Evolutionary conservation across 2,797 vertebrate genomes (phyloP).

Genomic region (Macropodus opercularis): DNA sequence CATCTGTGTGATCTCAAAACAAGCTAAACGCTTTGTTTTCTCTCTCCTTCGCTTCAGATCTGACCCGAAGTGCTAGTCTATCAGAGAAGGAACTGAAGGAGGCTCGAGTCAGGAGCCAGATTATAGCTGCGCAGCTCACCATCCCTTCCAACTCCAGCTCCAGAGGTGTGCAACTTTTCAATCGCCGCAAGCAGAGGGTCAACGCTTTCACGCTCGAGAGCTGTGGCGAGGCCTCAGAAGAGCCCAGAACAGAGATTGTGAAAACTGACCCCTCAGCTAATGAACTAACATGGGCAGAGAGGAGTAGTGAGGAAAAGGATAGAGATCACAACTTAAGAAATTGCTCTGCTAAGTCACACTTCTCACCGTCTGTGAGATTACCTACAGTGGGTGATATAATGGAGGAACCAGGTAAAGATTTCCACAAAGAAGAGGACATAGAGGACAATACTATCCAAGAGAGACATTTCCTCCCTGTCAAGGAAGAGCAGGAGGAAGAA

Average conservation of each 20-base stretch:
- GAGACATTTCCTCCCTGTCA: slow-evolving; percentile 82
- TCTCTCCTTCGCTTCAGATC: slow-evolving; percentile 73
- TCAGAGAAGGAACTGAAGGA: slow-evolving; percentile 95
- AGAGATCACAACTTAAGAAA: slow-evolving; percentile 73
- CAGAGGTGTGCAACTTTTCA: slow-evolving; percentile 93
- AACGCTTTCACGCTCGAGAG: slow-evolving; percentile 88
- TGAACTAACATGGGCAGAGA: slow-evolving; percentile 78
- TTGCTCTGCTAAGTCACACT: slow-evolving; percentile 41
- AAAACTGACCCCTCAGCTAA: slow-evolving; percentile 55
- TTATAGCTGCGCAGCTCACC: slow-evolving; percentile 93
- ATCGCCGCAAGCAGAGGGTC: slow-evolving; percentile 90
- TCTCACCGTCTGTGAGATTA: slow-evolving; percentile 45
- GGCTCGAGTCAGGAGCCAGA: slow-evolving; percentile 89
- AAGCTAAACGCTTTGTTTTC: slow-evolving; percentile 8
- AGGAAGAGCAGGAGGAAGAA: slow-evolving; percentile 76
- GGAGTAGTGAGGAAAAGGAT: slow-evolving; percentile 76
- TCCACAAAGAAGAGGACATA: slow-evolving; percentile 57
- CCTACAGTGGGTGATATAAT: slow-evolving; percentile 69
- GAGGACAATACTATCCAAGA: slow-evolving; percentile 71
- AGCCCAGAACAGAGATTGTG: slow-evolving; percentile 60
- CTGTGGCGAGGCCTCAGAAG: slow-evolving; percentile 61
- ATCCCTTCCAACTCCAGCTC: slow-evolving; percentile 89
- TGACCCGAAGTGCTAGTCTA: slow-evolving; percentile 89
- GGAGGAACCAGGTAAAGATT: slow-evolving; percentile 77
- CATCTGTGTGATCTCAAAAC: slow-evolving; percentile 26